These are phyloP conservation scores for Adelognathus sp. DNA, from an alignment of 2,888 invertebrate genomes.

Conservation along the genomic window DNA sequence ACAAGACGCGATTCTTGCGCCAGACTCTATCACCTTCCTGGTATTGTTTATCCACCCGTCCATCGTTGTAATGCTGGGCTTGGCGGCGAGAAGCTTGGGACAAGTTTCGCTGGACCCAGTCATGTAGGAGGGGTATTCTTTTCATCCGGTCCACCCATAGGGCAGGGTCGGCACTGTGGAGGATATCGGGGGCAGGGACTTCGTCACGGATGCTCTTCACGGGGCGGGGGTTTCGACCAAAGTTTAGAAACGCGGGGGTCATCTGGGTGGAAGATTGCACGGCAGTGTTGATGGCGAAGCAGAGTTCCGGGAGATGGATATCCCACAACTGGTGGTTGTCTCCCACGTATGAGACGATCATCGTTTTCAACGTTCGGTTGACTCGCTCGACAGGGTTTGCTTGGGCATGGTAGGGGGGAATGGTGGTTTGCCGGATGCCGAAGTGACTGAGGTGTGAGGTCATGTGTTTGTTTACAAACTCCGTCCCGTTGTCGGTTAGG, in stretches of 20 bases:
- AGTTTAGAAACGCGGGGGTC: slow-evolving; percentile 67
- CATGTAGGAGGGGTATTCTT: background rate
- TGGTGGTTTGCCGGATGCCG: slow-evolving; percentile 18
- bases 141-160: background rate
- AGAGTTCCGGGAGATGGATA: slow-evolving; percentile 61
- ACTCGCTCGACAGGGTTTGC: slow-evolving; percentile 49
- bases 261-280: slow-evolving; percentile 66
- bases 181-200: background rate
- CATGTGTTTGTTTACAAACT: slow-evolving; percentile 60
- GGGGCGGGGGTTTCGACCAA: slow-evolving; percentile 53
- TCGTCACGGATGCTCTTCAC: slow-evolving; percentile 6
- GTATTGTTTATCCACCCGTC: background rate
- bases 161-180: background rate
- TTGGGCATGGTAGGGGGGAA: slow-evolving; percentile 50
- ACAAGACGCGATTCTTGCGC: slow-evolving; percentile 8
- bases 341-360: slow-evolving; percentile 33
- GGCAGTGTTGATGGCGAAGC: slow-evolving; percentile 65
- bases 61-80: slow-evolving; percentile 9
- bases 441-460: background rate
- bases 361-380: slow-evolving; percentile 40
- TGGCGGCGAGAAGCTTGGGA: background rate
- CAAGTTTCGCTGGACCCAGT: background rate
- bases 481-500: slow-evolving; percentile 63
- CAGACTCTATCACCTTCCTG: slow-evolving; percentile 21
- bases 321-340: slow-evolving; percentile 62